Evolutionary conservation across 2,797 vertebrate species (phyloP), one percentile per base, ranked within the genome.

Genomic region (Pteronotus mesoamericanus): DNA sequence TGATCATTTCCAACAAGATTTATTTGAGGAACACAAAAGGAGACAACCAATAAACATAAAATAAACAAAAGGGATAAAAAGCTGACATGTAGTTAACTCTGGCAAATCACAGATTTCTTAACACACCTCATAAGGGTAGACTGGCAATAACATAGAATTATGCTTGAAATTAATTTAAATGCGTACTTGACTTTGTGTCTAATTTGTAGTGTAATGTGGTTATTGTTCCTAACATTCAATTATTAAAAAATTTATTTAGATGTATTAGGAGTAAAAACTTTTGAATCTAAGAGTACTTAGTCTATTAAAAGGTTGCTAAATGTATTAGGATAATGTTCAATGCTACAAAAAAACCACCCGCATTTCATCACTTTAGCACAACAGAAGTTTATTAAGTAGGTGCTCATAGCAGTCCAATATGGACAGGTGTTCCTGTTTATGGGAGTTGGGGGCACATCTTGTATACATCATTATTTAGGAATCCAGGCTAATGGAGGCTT

Each of bases 161-260:
- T 95, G 9, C 51, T 44, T 68, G 22, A 74, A 82, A 90, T 92
- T 89, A 85, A 93, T 86, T 95, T 88, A 94, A 88, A 74, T 74
- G 51, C 16, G 37, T 42, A 32, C 12, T 92, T 88, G 18, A 68
- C 77, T 88, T 96, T 96, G 26, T 82, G 78, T 59, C 44, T 90
- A 69, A 15, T 39, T 9, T 92, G 18, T 68, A 24, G 2, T 75
- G 57, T 61, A 53, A 83, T 69, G 69, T 87, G 55, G 5, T 94
- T 86, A 86, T 42, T 68, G 26, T 59, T 91, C 92, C 39, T 22
- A 88, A 87, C 61, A 48, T 74, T 87, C 7, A 14, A 6, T 84
- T 68, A 79, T n/a, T 29, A 37, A 61, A 89, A 71, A 53, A 53
- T 9, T 75, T 64, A 78, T 32, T 92, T 64, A 86, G 19, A 89